Conservation (phyloP, 92 coral and sea anemone genomes). For the Galaxea fascicularis region DNA sequence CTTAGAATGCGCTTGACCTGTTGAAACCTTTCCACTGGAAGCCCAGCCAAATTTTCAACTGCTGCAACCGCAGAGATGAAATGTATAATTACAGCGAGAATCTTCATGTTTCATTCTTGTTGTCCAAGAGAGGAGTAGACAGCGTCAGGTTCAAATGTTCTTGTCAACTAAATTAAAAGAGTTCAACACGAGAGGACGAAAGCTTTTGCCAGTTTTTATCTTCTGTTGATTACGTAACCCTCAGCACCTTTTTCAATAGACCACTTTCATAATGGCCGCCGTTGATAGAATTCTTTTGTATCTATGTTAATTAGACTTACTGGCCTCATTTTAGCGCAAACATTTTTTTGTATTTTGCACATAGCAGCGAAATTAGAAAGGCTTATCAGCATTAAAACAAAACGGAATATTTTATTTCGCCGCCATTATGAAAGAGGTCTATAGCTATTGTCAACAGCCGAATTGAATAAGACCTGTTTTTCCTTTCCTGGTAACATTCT, state of each 20-base stretch:
- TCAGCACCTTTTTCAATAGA: not conserved
- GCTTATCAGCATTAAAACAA: too few species aligned
- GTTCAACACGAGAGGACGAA: not conserved
- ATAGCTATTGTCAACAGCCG: not conserved
- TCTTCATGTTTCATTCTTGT: not conserved
- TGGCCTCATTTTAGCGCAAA: too few species aligned
- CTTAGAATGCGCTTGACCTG: not conserved
- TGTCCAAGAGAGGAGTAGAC: not conserved
- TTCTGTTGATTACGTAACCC: not conserved
- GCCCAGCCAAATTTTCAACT: conserved; percentile 2
- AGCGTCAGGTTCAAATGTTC: not conserved
- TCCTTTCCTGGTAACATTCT: too few species aligned
- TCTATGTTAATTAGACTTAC: too few species aligned
- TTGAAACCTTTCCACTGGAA: conserved; percentile 10
- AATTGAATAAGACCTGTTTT: not conserved
- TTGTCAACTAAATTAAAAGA: not conserved
- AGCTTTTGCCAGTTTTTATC: not conserved
- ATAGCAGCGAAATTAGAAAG: too few species aligned
- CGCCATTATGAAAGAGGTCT: too few species aligned
- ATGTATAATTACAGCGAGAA: not conserved
- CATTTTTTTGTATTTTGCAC: too few species aligned
- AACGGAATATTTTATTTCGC: too few species aligned
- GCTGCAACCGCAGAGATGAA: conserved; percentile 4
- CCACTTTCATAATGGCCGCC: too few species aligned
- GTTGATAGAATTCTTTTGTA: too few species aligned